phyloP scores from a whole-genome alignment of 2,888 invertebrate species.

The Calameuta idolon region DNA sequence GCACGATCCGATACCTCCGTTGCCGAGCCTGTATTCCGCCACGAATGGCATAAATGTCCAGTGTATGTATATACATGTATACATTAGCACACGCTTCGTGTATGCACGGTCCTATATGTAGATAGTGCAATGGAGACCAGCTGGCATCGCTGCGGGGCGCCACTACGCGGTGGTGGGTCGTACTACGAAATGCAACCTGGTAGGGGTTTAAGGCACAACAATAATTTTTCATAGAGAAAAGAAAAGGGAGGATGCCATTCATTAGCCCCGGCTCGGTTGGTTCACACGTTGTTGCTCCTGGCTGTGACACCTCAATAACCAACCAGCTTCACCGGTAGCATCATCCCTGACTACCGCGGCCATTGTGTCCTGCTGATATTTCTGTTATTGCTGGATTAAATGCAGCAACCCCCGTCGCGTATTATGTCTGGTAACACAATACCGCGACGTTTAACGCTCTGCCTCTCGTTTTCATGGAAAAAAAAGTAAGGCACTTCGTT shows the following conservation, averaged over 20 bases:
- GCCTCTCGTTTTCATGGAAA: not conserved
- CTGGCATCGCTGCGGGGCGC: conserved; percentile 25
- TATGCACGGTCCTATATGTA: not conserved
- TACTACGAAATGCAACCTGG: conserved; percentile 25
- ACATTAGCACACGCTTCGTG: not conserved
- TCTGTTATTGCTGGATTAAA: conserved; percentile 60
- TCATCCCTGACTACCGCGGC: conserved; percentile 29
- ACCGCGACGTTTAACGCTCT: conserved; percentile 3
- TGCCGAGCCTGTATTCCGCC: not conserved
- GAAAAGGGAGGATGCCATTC: conserved; percentile 63
- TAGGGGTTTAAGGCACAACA: conserved; percentile 47
- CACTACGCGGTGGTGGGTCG: conserved; percentile 26
- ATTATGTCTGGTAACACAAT: conserved; percentile 15
- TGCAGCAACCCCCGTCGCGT: conserved; percentile 29
- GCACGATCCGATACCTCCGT: not conserved
- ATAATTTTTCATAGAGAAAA: conserved; percentile 65
- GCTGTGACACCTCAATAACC: conserved; percentile 63
- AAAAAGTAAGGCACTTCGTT: not conserved
- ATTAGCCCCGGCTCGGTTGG: conserved; percentile 64
- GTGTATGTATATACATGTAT: not conserved
- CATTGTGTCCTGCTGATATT: conserved; percentile 56
- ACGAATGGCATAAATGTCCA: not conserved
- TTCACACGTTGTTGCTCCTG: conserved; percentile 66
- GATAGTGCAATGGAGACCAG: conserved; percentile 17
- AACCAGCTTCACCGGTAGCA: conserved; percentile 16